Base-by-base conservation (phyloP, 2,888 invertebrate genomes). In the Polymixis flavicincta region DNA sequence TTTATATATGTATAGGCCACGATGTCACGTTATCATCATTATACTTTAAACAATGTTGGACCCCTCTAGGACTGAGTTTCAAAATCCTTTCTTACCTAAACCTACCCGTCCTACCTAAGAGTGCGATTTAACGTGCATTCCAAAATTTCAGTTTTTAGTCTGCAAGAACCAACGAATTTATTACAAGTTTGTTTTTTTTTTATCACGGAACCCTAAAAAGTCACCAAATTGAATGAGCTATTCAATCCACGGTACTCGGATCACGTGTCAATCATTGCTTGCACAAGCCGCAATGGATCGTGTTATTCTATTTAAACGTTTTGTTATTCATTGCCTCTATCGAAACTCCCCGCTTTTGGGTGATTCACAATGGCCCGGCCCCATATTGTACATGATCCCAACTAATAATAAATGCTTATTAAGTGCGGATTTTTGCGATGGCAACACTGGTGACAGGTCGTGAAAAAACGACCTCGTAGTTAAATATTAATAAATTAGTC, bases 241-340 rank as follows among this genome's bases (percentile, higher is more conserved):
- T 93, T 93, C 92, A 93, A 92, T 92, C 89, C 90, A 89, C 86
- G 83, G 90, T 86, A 88, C 90, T 87, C 90, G 94, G 94, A 94
- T 96, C 96, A 94, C 94, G 95, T 94, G 96, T 96, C 96, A 96
- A 96, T 96, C 96, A 96, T 90, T 91, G 90, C 91, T 92, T 92
- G 92, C 90, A 91, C 92, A 90, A 88, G 90, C 92, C 91, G 92
- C 92, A 92, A 92, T 92, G 92, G 92, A 91, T 92, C 93, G 92
- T 94, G 95, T 95, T 95, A 94, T 95, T 95, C 93, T 93, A 93
- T 95, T 94, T 92, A 91, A 92, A 91, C 90, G 90, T 91, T 92
- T 89, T 94, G 93, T 95, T 95, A 95, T 96, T 96, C 95, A 95
- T 94, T 95, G 94, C 93, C 93, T 90, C 91, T 94, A 95, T 95